Evolutionary conservation across 2,797 vertebrate genomes (phyloP).

Genomic region (Leuciscus waleckii): DNA sequence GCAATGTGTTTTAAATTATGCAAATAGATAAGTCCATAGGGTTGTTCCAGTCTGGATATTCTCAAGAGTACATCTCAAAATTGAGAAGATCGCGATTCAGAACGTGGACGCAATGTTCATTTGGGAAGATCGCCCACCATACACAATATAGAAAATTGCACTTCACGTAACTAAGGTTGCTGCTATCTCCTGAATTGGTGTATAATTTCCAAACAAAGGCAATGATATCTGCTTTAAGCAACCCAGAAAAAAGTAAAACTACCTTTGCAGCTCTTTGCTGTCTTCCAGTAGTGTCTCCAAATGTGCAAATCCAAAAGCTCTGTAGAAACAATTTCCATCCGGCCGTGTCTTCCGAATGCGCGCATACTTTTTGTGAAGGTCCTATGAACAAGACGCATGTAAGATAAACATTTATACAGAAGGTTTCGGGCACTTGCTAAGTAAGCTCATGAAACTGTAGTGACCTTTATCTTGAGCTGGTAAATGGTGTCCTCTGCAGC

Average conservation of each 20-base stretch:
- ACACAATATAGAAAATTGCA: neutral
- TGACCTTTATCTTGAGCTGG: slow-evolving; percentile 92
- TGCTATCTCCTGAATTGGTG: neutral
- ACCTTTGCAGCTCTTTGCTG: slow-evolving; percentile 89
- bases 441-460: slow-evolving; percentile 22
- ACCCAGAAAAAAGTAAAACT: slow-evolving; percentile 42
- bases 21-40: no score
- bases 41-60: no score
- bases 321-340: slow-evolving; percentile 94
- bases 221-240: neutral
- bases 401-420: neutral
- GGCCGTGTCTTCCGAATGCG: slow-evolving; percentile 92
- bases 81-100: no score
- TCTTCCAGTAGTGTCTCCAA: slow-evolving; percentile 90
- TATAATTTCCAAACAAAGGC: neutral
- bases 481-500: slow-evolving; percentile 90
- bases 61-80: no score
- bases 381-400: slow-evolving; percentile 69
- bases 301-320: slow-evolving; percentile 91
- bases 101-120: no score
- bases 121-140: neutral
- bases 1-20: no score
- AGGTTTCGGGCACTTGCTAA: neutral
- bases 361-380: slow-evolving; percentile 91
- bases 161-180: neutral